Evolutionary conservation across 2,113 vertebrate species (phyloP).

Genomic region (Dicrurus megarhynchus): DNA sequence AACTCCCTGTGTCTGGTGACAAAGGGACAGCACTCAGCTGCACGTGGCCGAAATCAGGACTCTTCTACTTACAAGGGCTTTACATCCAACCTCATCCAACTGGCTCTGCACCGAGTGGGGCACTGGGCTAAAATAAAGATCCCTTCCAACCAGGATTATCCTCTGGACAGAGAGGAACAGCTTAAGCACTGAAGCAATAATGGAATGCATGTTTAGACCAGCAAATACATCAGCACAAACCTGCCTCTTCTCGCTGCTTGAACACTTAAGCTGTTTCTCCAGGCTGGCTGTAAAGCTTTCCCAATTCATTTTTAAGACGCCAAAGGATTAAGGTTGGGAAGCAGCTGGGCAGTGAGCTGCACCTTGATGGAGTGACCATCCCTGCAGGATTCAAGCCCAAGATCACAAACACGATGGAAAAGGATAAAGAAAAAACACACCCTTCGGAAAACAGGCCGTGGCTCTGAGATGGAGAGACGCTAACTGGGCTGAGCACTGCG

Average conservation of each 20-base stretch:
- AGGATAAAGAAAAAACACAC: neutral
- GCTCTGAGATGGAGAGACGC: neutral
- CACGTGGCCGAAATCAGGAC: neutral
- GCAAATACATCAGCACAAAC: neutral
- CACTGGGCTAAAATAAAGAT: neutral
- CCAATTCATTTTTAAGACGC: neutral
- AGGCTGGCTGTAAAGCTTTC: neutral
- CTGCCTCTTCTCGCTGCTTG: neutral
- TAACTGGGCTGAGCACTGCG: fast-evolving
- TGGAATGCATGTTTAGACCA: neutral
- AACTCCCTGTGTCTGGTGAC: neutral
- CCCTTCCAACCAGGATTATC: neutral
- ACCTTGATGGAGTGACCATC: neutral
- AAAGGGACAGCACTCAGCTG: neutral
- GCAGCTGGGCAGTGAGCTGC: neutral
- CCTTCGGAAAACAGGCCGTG: fast-evolving
- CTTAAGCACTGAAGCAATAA: neutral
- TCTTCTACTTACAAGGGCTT: neutral
- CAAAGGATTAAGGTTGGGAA: neutral
- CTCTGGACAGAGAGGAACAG: neutral
- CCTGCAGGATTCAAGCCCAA: neutral
- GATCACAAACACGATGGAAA: neutral
- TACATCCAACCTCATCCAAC: neutral
- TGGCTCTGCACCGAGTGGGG: neutral
- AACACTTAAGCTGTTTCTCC: neutral